These are phyloP conservation scores for Chrysomallon squamiferum DNA, from an alignment of 1,140 invertebrate species.

Conservation along the genomic window DNA sequence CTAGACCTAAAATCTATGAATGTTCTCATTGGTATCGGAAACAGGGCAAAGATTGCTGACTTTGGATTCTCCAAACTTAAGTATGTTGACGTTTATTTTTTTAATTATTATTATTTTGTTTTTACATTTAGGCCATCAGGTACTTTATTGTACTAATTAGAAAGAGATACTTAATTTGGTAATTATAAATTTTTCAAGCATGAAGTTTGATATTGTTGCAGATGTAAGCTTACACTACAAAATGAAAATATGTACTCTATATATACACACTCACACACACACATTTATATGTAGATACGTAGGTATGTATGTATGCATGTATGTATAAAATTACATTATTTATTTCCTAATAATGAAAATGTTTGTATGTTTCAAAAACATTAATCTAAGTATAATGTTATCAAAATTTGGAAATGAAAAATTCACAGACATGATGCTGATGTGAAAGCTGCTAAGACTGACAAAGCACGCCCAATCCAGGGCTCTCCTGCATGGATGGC, in stretches of 20 bases:
- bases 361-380: too few relatives aligned
- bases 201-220: background rate
- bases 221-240: too few relatives aligned
- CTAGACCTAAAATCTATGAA: constrained; percentile 58
- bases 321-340: too few relatives aligned
- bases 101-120: background rate
- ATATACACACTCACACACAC: background rate
- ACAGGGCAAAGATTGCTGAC: constrained; percentile 55
- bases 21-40: constrained; percentile 41
- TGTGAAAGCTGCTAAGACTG: constrained; percentile 24
- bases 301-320: too few relatives aligned
- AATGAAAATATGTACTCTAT: too few relatives aligned
- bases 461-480: constrained; percentile 25
- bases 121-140: background rate
- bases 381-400: too few relatives aligned
- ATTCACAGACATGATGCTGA: constrained; percentile 52
- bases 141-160: background rate
- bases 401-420: too few relatives aligned
- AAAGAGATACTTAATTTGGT: background rate
- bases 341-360: too few relatives aligned
- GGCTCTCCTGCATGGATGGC: constrained; percentile 54
- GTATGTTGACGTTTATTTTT: constrained; percentile 32
- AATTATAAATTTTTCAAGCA: background rate
- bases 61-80: constrained; percentile 60
- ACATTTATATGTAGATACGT: background rate